Percentiles rank a stretch among this genome's conserved stretches.
Conservation (phyloP, 64 coral and sea anemone species). For the Montipora foliosa region DNA sequence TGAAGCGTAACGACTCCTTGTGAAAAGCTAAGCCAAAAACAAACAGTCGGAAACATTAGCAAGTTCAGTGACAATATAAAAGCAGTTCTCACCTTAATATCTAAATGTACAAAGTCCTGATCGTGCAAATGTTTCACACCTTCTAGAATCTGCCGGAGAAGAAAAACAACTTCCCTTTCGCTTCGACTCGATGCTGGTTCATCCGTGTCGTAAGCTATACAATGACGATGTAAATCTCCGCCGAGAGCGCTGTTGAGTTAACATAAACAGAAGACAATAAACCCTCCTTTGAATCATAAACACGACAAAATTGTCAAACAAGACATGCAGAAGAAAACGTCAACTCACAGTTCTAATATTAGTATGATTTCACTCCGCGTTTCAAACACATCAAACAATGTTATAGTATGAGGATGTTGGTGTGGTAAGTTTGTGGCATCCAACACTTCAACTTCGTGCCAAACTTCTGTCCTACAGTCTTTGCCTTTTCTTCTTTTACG, state of each 20-base stretch:
- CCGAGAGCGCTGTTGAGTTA: conserved; percentile 90
- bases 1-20: conserved; percentile 38
- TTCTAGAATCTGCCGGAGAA: conserved; percentile 92
- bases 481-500: conserved; percentile 95
- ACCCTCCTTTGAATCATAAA: conserved; percentile 23
- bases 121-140: conserved; percentile 87
- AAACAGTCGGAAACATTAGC: conserved; percentile 53
- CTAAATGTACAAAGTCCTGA: conserved; percentile 81
- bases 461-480: conserved; percentile 90
- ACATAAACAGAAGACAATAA: conserved; percentile 58
- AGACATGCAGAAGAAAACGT: not conserved
- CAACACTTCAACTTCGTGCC: conserved; percentile 94
- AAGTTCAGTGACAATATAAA: conserved; percentile 50
- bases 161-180: conserved; percentile 92
- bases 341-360: conserved; percentile 90
- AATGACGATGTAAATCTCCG: conserved; percentile 90
- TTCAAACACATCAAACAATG: conserved; percentile 89
- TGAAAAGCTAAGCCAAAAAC: not conserved
- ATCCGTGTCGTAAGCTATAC: conserved; percentile 85
- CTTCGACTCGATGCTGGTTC: conserved; percentile 85
- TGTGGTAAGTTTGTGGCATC: conserved; percentile 67
- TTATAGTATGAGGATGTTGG: conserved; percentile 87
- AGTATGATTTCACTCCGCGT: conserved; percentile 91
- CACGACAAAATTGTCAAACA: conserved; percentile 28
- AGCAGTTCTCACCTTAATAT: conserved; percentile 77